These are phyloP conservation scores for Drosophila auraria DNA, from an alignment of 1,140 invertebrate genomes.

Conservation along the genomic window DNA sequence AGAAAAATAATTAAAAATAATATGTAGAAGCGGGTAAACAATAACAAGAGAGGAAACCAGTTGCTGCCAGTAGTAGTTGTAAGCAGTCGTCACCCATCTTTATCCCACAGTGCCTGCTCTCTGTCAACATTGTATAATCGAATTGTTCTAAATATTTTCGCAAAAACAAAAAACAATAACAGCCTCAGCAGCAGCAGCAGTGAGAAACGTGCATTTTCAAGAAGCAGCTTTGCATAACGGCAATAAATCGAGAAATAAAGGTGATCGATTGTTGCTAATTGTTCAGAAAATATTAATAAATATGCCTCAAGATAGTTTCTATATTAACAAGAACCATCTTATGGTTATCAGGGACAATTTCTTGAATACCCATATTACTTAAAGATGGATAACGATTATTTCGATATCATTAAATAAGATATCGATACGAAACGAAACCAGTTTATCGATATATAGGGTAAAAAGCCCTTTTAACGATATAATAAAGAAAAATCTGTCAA, in stretches of 20 bases:
- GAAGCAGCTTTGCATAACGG: slow-evolving; percentile 2
- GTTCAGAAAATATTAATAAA: no score
- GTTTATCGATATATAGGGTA: no score
- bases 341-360: no score
- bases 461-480: no score
- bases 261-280: not conserved
- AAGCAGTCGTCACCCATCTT: slow-evolving; percentile 11
- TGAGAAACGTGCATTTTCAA: slow-evolving; percentile 5
- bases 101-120: slow-evolving; percentile 1
- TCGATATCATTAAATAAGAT: no score
- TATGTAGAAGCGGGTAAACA: slow-evolving; percentile 21
- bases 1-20: slow-evolving; percentile 39
- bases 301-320: no score
- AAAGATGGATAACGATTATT: not conserved
- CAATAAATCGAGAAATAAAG: slow-evolving; percentile 10
- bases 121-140: slow-evolving; percentile 47
- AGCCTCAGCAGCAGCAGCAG: not conserved
- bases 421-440: not conserved
- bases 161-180: slow-evolving; percentile 11
- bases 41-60: slow-evolving; percentile 25
- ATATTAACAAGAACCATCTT: no score
- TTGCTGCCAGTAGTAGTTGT: not conserved
- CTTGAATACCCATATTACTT: no score
- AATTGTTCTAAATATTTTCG: slow-evolving; percentile 43
- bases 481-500: not conserved